Evolutionary conservation across 2,888 invertebrate species (phyloP), one percentile per base, ranked within the genome.

Genomic region (Trisateles emortualis): DNA sequence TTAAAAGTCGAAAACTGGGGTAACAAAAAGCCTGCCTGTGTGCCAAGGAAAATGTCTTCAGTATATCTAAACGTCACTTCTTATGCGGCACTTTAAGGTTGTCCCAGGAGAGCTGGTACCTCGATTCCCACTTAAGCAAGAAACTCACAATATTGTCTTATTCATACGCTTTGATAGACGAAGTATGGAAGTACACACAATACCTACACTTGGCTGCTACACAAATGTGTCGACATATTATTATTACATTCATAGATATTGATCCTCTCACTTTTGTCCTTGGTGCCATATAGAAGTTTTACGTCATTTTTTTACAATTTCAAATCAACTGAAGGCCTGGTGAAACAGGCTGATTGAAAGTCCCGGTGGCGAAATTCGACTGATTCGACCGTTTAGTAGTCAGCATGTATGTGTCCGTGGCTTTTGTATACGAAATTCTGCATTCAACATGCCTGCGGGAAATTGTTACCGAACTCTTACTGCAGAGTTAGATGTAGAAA

Each of bases 111-210:
- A 51, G 17, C 29, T 39, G 52, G 55, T 57, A 64, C 66, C 64
- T 68, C 58, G 58, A 57, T 68, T 59, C 51, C 16, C 54, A 61
- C 58, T 64, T 61, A 66, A 63, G 61, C 41, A 26, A 33, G 51
- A 61, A 51, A 41, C 49, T 51, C 35, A 49, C n/a, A 45, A 64
- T 60, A 65, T 65, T 72, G 56, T 70, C 58, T 70, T 70, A 68
- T 72, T 69, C 61, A 69, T 68, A 51, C 60, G 33, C 42, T 38
- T 52, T 51, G 49, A 55, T 56, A 42, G 40, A 53, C 43, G 47
- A 45, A 46, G 45, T 44, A 60, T 51, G 39, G 44, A 40, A 53
- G 40, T 42, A 17, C 35, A 45, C 40, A 35, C 50, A 46, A 32
- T 19, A 32, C 8, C 40, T 41, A 51, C 26, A 35, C 36, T 50